Percentiles rank a stretch among this genome's conserved stretches.
These are phyloP conservation scores for Trissolcus brochymenae DNA, from an alignment of 2,888 invertebrate species.

Conservation along the genomic window DNA sequence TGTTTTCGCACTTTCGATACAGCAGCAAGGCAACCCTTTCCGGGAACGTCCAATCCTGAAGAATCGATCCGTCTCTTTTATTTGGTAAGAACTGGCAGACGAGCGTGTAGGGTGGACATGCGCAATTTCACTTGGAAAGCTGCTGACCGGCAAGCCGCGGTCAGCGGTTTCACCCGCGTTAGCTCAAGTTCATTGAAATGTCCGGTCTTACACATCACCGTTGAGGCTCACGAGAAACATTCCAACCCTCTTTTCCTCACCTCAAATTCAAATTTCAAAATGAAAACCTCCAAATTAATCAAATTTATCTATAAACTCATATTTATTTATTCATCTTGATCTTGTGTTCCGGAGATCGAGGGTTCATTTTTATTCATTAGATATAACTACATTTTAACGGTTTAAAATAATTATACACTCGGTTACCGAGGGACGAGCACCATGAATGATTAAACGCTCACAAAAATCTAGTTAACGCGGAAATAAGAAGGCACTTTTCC, in stretches of 20 bases:
- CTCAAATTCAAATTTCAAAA: slow-evolving; percentile 1
- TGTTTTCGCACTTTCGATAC: slow-evolving; percentile 39
- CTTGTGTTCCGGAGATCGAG: no score
- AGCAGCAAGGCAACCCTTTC: slow-evolving; percentile 43
- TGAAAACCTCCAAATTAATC: background rate
- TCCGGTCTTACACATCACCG: slow-evolving; percentile 70
- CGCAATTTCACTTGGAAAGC: slow-evolving; percentile 67
- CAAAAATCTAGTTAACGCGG: slow-evolving; percentile 24
- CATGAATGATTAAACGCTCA: slow-evolving; percentile 31
- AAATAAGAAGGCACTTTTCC: slow-evolving; percentile 17
- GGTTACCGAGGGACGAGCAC: slow-evolving; percentile 19
- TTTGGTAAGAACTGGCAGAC: slow-evolving; percentile 56
- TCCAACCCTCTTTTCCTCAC: background rate
- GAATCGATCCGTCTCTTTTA: slow-evolving; percentile 66
- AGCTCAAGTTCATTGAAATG: slow-evolving; percentile 74
- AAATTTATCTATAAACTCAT: background rate
- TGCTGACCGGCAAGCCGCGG: slow-evolving; percentile 67
- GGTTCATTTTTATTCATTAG: no score
- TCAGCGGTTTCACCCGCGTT: slow-evolving; percentile 68
- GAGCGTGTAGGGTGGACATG: slow-evolving; percentile 63
- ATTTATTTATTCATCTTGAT: no score
- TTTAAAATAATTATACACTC: slow-evolving; percentile 43
- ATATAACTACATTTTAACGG: no score
- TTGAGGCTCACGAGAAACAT: slow-evolving; percentile 61
- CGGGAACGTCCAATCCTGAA: slow-evolving; percentile 53